These are phyloP conservation scores for Colaptes auratus DNA, from an alignment of 2,113 vertebrate species.

Conservation along the genomic window DNA sequence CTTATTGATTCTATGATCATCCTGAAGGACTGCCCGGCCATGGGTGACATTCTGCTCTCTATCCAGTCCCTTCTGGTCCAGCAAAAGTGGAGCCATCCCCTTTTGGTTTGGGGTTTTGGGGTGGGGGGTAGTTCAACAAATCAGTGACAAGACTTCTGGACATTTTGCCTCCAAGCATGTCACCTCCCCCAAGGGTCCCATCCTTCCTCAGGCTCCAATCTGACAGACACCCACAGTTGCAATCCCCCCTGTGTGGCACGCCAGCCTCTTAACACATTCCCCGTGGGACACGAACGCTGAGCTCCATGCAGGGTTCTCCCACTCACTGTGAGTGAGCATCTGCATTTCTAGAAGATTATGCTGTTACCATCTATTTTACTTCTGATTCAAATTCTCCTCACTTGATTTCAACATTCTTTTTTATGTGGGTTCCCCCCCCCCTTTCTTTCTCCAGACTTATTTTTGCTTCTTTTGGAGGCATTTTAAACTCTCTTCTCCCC, in stretches of 20 bases:
- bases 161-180: constrained; percentile 2
- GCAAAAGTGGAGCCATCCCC: background rate
- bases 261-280: constrained; percentile 20
- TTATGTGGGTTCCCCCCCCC: background rate
- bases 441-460: background rate
- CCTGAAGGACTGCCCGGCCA: background rate
- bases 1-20: no score
- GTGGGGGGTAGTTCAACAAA: no score
- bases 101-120: no score
- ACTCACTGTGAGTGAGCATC: constrained; percentile 62
- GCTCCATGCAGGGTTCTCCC: constrained; percentile 54
- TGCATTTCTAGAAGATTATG: constrained; percentile 40
- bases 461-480: constrained; percentile 39
- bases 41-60: background rate
- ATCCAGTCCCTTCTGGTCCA: background rate
- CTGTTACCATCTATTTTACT: constrained; percentile 37
- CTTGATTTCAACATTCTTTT: constrained; percentile 5
- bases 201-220: background rate
- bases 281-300: constrained; percentile 14
- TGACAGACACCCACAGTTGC: constrained; percentile 46
- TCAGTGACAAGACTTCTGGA: background rate
- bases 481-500: background rate
- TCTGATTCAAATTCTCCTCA: constrained; percentile 55
- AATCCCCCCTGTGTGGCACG: constrained; percentile 5
- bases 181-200: constrained; percentile 19